Evolutionary conservation across 2,888 invertebrate species (phyloP), one percentile per base, ranked within the genome.

Genomic region (Acanthococcus lagerstroemiae): DNA sequence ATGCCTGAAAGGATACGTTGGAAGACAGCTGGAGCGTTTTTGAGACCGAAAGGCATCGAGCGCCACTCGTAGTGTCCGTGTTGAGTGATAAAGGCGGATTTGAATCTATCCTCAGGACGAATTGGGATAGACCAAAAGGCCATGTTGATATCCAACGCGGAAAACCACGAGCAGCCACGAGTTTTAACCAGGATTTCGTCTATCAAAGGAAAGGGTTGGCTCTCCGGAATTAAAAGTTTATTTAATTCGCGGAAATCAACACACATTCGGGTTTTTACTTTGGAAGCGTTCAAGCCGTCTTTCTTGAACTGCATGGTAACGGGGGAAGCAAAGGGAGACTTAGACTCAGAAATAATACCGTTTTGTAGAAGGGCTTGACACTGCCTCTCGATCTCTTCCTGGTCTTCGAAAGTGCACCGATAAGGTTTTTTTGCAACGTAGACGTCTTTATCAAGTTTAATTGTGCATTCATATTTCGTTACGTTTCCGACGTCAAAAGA

Each of bases 91-190:
- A 65, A 65, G 2, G 65, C 65, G 7, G 56, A 61, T 60, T 65
- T 55, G 73, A 73, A 74, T 74, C 75, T 69, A 76, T 75, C 27
- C 74, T 75, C 15, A 74, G 74, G 67, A 75, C 48, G 9, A 48
- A 48, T 19, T 19, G 2, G 48, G n/a, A 48, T 48, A 1, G 48
- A 48, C 7, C 17, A 3, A 48, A 48, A 48, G 9, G 48, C 48
- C 9, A 19, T 19, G 21, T 48, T 75, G 61, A 75, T 72, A 50
- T 75, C 75, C 0, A 75, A 45, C 17, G 72, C 73, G n/a, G 74
- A 67, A 65, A 73, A 75, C 69, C 68, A 74, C 52, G 71, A 72
- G 56, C 73, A 75, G 60, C 74, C 72, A 69, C 70, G 69, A 7
- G 73, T 73, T 61, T 72, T 48, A 19, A 48, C 48, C 9, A 21